Evolutionary conservation across 2,113 vertebrate species (phyloP), one percentile per base, ranked within the genome.

Genomic region (Orycteropus afer): DNA sequence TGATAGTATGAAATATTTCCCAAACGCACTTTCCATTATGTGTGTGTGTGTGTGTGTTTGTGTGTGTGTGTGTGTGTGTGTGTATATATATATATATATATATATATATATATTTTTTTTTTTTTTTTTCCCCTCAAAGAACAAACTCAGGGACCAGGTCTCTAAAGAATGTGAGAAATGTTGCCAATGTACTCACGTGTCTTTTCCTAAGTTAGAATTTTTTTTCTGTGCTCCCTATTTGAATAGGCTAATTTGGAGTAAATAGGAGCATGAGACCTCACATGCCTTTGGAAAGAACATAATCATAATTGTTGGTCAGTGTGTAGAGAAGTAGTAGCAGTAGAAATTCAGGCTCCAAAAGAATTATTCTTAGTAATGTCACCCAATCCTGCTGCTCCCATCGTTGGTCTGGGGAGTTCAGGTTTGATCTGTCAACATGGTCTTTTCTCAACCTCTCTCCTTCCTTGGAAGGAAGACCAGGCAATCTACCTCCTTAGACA

Each of bases 161-260:
- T 76, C 85, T 89, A 32, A 86, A 57, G 74, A 76, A 61, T 59
- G 23, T 45, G 40, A 89, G 67, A 89, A 86, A 61, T 86, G 65
- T 7, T 69, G 25, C 51, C 65, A 71, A 57, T 2, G 9, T 49
- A 51, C 61, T 86, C 76, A 61, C 69, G 81, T 92, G 32, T 34
- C 34, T 88, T 29, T 89, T 40, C 27, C 51, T 27, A 37, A n/a
- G 73, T 80, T 20, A 86, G 65, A 94, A 96, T n/a, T 47, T 0
- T 0, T 53, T 49, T 74, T 67, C 85, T 69, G 34, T 45, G 49
- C 7, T 89, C 61, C 86, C 27, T 61, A 37, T 69, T 77, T 37
- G 81, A 61, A 92, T 86, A 61, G 81, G 42, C 42, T 86, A 69
- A 94, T 69, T 29, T 47, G 49, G 23, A 34, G 61, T 17, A 10